Conservation (phyloP, 2,113 vertebrate genomes). For the Opisthocomus hoazin region DNA sequence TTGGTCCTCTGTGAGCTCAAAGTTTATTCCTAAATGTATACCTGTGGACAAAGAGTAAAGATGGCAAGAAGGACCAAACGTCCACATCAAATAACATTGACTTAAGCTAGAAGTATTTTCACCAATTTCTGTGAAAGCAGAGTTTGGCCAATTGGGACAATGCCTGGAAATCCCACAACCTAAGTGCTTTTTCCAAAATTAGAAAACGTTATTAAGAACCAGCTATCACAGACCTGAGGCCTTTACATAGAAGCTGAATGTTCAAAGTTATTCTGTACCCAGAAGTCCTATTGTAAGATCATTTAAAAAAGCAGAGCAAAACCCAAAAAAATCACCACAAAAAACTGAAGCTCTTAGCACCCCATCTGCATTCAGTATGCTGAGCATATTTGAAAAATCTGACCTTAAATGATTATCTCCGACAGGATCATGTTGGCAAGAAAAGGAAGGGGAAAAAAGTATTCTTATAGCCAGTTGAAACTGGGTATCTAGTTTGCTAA, state of each 20-base stretch:
- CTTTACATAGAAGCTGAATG: neutral
- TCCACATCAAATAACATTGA: neutral
- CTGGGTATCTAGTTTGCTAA: neutral
- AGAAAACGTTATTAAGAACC: neutral
- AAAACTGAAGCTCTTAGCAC: neutral
- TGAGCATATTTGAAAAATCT: neutral
- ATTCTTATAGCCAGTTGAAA: neutral
- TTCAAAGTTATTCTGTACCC: neutral
- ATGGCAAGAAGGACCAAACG: neutral
- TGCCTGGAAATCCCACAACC: neutral
- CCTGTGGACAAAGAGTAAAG: neutral
- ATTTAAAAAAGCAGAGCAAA: rapidly evolving
- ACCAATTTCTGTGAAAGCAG: neutral
- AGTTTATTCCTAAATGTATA: neutral
- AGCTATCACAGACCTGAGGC: neutral
- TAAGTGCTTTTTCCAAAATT: neutral
- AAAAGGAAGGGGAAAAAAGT: neutral
- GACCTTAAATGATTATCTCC: neutral
- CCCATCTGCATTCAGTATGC: neutral
- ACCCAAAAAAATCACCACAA: neutral
- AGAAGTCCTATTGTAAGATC: neutral
- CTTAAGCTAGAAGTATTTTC: neutral
- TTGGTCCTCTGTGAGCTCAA: neutral
- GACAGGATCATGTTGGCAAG: neutral
- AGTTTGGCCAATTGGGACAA: neutral